Evolutionary conservation across 1,140 invertebrate species (phyloP).

Genomic region (Euglossa dilemma): DNA sequence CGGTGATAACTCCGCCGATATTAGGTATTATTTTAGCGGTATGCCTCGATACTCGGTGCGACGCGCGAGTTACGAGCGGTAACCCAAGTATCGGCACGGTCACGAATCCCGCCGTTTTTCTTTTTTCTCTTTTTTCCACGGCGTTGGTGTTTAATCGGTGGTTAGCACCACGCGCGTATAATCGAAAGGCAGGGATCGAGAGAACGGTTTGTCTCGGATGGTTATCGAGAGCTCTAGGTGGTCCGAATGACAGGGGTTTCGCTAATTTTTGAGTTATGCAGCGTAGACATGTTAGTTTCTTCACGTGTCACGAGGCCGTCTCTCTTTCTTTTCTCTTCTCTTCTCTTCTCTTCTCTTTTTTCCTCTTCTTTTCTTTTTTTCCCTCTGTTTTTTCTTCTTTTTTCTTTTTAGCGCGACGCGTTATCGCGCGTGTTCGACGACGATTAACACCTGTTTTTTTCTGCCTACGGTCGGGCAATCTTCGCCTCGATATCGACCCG

Average conservation of each 20-base stretch:
- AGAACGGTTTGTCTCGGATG: slow-evolving; percentile 26
- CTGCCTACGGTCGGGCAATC: slow-evolving; percentile 18
- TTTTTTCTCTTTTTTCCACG: too few species aligned
- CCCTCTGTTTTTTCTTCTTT: too few species aligned
- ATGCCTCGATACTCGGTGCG: not conserved
- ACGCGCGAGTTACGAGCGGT: not conserved
- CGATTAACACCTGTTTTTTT: slow-evolving; percentile 63
- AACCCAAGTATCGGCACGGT: too few species aligned
- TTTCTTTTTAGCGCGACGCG: not conserved
- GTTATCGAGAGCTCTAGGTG: slow-evolving; percentile 45
- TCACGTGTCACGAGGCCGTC: not conserved
- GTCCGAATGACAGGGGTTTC: slow-evolving; percentile 9
- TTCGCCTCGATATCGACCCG: slow-evolving; percentile 57
- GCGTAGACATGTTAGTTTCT: slow-evolving; percentile 27
- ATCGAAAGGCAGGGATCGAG: slow-evolving; percentile 9
- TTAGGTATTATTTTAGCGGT: not conserved
- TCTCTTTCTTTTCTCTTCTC: not conserved
- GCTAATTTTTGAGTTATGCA: slow-evolving; percentile 53
- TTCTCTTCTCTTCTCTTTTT: not conserved
- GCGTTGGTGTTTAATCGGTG: slow-evolving; percentile 16
- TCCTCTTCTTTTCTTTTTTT: not conserved
- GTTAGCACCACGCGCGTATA: not conserved
- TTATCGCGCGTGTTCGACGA: slow-evolving; percentile 57
- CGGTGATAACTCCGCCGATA: not conserved
- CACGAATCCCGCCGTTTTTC: slow-evolving; percentile 38